Evolutionary conservation across 2,888 invertebrate genomes (phyloP).

Genomic region (Syrphus vitripennis): DNA sequence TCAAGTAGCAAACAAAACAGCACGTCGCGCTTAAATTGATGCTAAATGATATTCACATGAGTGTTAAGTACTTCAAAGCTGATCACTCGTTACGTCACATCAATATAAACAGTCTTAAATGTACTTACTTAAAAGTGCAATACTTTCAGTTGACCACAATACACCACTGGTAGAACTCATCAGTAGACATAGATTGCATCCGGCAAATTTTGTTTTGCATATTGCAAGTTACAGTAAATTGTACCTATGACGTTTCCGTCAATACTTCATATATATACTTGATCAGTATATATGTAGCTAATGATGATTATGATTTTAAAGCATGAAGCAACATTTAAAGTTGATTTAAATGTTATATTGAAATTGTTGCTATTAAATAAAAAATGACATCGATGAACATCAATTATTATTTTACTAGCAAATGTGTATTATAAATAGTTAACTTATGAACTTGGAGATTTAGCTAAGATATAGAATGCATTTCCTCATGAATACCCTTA

Average conservation of each 20-base stretch:
- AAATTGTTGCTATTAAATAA: not conserved
- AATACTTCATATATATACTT: slow-evolving; percentile 36
- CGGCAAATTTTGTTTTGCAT: not conserved
- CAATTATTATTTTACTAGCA: not conserved
- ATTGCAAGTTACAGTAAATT: not conserved
- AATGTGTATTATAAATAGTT: not conserved
- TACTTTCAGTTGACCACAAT: slow-evolving; percentile 26
- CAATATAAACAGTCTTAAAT: slow-evolving; percentile 2
- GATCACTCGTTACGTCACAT: slow-evolving; percentile 51
- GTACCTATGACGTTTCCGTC: slow-evolving; percentile 46
- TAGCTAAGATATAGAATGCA: not conserved
- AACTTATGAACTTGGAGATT: not conserved
- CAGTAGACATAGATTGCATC: not conserved
- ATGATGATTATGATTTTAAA: not conserved
- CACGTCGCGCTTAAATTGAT: slow-evolving; percentile 58
- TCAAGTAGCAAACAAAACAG: slow-evolving; percentile 58
- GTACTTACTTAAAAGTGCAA: slow-evolving; percentile 27
- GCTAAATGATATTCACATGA: slow-evolving; percentile 48
- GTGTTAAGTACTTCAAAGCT: slow-evolving; percentile 12
- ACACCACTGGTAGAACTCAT: not conserved
- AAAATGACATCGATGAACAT: not conserved
- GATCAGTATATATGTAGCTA: slow-evolving; percentile 2
- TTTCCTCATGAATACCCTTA: not conserved
- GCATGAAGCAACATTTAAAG: not conserved
- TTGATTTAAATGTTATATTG: not conserved